Evolutionary conservation across 2,888 invertebrate genomes (phyloP).

Genomic region (Drosophila mettleri): DNA sequence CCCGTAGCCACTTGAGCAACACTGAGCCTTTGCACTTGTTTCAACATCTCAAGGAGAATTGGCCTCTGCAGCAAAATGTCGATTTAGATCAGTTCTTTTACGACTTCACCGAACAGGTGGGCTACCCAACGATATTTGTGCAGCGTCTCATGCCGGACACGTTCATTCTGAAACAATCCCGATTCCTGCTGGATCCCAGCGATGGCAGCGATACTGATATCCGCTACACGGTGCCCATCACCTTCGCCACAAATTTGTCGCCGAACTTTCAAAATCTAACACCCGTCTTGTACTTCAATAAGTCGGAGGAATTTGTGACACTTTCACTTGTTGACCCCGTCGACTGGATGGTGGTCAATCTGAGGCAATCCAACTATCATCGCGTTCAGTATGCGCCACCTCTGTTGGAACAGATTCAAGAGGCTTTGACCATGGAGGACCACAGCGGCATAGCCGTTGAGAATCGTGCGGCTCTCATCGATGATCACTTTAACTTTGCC

Average conservation of each 20-base stretch:
- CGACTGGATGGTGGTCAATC: constrained; percentile 81
- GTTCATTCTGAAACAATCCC: constrained; percentile 62
- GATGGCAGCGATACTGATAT: constrained; percentile 62
- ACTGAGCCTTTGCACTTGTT: constrained; percentile 86
- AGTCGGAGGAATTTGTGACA: constrained; percentile 10
- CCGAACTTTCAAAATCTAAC: constrained; percentile 66
- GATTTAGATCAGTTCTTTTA: constrained; percentile 81
- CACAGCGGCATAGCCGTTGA: constrained; percentile 80
- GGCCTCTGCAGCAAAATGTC: constrained; percentile 76
- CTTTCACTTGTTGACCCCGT: constrained; percentile 41
- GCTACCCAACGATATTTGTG: constrained; percentile 87
- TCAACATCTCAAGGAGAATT: constrained; percentile 83
- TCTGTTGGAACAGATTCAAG: constrained; percentile 86
- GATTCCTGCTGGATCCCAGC: constrained; percentile 63
- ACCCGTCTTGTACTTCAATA: constrained; percentile 64
- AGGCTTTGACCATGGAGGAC: constrained; percentile 47
- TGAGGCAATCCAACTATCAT: constrained; percentile 85
- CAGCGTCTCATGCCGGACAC: constrained; percentile 12
- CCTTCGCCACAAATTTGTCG: constrained; percentile 70
- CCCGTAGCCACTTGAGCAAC: constrained; percentile 72
- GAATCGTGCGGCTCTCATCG: constrained; percentile 91
- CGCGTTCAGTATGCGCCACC: constrained; percentile 89
- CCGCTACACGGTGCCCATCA: constrained; percentile 80
- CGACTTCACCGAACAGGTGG: constrained; percentile 89
- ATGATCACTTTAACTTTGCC: constrained; percentile 90